Percentiles rank a stretch among this genome's conserved stretches.
These are phyloP conservation scores for Troides oblongomaculatus DNA, from an alignment of 2,888 invertebrate genomes.

Conservation along the genomic window DNA sequence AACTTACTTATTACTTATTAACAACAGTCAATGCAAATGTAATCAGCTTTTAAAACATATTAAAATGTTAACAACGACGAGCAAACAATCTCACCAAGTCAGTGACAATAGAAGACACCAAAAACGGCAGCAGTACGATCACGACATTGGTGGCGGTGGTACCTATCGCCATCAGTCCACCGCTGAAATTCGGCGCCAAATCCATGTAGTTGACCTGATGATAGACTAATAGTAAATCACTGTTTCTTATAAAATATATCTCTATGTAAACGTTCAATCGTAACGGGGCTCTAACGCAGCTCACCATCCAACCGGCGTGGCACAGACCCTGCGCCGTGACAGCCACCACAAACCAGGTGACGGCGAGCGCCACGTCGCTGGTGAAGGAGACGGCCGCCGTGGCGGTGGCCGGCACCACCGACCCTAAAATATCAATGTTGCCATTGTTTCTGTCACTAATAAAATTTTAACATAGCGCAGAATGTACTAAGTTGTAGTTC, in stretches of 20 bases:
- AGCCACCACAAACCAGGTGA: constrained; percentile 75
- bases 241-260: too few relatives aligned
- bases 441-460: too few relatives aligned
- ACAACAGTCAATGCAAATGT: too few relatives aligned
- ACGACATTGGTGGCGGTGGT: constrained; percentile 84
- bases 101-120: constrained; percentile 83
- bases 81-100: constrained; percentile 78
- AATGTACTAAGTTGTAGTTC: too few relatives aligned
- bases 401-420: constrained; percentile 43
- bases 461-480: too few relatives aligned
- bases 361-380: constrained; percentile 60
- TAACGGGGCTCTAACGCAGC: background rate
- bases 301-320: constrained; percentile 78
- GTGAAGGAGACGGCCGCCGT: constrained; percentile 61
- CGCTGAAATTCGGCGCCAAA: constrained; percentile 88
- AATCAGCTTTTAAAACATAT: too few relatives aligned
- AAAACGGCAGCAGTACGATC: constrained; percentile 83
- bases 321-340: constrained; percentile 78
- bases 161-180: constrained; percentile 88
- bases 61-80: too few relatives aligned
- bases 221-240: too few relatives aligned
- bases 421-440: constrained; percentile 39
- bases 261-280: too few relatives aligned
- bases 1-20: too few relatives aligned
- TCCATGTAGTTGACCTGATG: constrained; percentile 87